A percentile compares a stretch with the other conserved stretches of the same genome.
Evolutionary conservation across 2,888 invertebrate genomes (phyloP).

Genomic region (Rotaria magnacalcarata): DNA sequence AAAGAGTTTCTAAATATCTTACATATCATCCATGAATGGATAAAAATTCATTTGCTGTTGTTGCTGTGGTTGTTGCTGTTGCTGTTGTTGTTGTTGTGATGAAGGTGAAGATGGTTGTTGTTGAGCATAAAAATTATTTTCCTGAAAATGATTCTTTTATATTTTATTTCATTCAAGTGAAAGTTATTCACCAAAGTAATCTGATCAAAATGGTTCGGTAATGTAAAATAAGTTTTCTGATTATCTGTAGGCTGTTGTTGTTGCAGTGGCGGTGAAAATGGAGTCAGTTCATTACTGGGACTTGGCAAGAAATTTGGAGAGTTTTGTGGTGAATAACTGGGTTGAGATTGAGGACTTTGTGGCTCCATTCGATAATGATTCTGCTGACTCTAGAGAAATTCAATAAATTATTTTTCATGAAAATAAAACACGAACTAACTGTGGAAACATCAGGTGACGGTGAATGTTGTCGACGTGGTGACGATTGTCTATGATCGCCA

Average conservation of each 20-base stretch:
- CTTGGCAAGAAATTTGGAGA: constrained; percentile 1
- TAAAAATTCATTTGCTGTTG: neutral
- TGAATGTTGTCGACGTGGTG: constrained; percentile 21
- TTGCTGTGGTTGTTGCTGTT: neutral
- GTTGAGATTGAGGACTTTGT: neutral
- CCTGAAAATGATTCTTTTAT: neutral
- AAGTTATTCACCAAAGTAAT: neutral
- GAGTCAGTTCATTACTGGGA: neutral
- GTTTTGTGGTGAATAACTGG: constrained; percentile 11
- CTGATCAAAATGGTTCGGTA: constrained; percentile 34
- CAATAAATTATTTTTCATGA: neutral
- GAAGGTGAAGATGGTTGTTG: neutral
- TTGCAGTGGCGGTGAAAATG: neutral
- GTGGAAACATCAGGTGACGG: neutral
- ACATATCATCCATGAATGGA: constrained; percentile 16
- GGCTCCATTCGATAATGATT: constrained; percentile 5
- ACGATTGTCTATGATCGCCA: neutral
- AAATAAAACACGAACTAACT: neutral
- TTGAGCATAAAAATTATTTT: neutral
- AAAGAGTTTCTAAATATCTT: neutral
- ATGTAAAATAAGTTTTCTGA: neutral
- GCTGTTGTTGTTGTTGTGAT: neutral
- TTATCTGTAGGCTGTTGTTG: constrained; percentile 28
- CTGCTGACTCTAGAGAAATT: neutral
- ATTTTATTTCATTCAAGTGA: too few relatives aligned